phyloP scores from a whole-genome alignment of 1,140 invertebrate genomes.

The Saccostrea echinata region DNA sequence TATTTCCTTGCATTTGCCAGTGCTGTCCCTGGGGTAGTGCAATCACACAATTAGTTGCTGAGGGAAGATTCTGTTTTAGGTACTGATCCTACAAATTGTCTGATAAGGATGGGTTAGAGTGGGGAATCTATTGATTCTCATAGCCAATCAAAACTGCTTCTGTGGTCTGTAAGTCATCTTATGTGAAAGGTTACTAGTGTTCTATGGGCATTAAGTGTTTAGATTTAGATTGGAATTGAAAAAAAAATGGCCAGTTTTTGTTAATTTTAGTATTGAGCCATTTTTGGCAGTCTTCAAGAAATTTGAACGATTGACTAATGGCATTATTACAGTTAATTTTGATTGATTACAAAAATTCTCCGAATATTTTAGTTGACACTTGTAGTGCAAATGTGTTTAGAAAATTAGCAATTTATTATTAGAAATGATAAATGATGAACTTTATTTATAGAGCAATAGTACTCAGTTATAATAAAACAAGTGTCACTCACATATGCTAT shows the following conservation, averaged over 20 bases:
- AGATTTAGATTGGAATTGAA: too few species aligned
- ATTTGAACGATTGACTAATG: too few species aligned
- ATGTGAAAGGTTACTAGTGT: neutral
- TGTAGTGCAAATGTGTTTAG: neutral
- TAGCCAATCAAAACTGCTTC: neutral
- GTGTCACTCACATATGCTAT: neutral
- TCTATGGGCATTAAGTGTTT: too few species aligned
- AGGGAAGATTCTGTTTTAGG: slow-evolving; percentile 14
- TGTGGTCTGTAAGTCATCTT: neutral
- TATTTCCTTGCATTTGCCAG: neutral
- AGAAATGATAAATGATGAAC: neutral
- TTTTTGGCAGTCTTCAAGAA: too few species aligned
- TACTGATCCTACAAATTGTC: slow-evolving; percentile 11
- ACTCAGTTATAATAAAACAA: neutral
- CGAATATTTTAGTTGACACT: neutral
- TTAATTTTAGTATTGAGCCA: too few species aligned
- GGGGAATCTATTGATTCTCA: neutral
- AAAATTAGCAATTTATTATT: slow-evolving; percentile 8
- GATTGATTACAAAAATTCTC: slow-evolving; percentile 24
- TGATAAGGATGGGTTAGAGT: neutral
- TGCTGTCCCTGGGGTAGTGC: neutral
- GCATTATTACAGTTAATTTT: neutral
- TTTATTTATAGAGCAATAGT: neutral
- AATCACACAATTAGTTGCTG: slow-evolving; percentile 2
- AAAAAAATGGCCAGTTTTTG: too few species aligned